Conservation (phyloP, 2,888 invertebrate genomes). For the Athetis lepigone region DNA sequence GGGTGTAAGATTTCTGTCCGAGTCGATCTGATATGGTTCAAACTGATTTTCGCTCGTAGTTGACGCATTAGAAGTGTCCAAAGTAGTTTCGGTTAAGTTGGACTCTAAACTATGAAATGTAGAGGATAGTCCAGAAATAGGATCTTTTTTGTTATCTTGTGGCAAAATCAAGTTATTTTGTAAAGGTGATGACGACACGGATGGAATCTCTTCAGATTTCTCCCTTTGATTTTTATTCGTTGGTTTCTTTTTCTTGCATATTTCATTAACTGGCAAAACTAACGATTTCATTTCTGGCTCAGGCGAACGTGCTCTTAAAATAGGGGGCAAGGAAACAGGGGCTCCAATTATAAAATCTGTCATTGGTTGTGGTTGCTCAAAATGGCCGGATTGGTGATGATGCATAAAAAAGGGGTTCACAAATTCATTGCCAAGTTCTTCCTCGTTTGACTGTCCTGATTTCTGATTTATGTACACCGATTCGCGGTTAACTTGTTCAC, state of each 20-base stretch:
- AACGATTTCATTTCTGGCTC: slow-evolving; percentile 78
- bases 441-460: slow-evolving; percentile 66
- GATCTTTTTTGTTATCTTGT: slow-evolving; percentile 56
- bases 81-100: slow-evolving; percentile 67
- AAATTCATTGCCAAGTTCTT: slow-evolving; percentile 77
- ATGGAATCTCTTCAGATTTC: slow-evolving; percentile 48
- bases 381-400: slow-evolving; percentile 69
- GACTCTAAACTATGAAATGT: slow-evolving; percentile 81
- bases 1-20: slow-evolving; percentile 73
- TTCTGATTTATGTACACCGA: slow-evolving; percentile 74
- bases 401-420: slow-evolving; percentile 83
- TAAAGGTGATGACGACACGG: slow-evolving; percentile 67
- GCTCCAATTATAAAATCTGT: slow-evolving; percentile 89
- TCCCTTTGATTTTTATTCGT: slow-evolving; percentile 44
- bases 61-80: slow-evolving; percentile 70
- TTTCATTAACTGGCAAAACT: slow-evolving; percentile 65
- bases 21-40: slow-evolving; percentile 66
- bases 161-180: slow-evolving; percentile 57
- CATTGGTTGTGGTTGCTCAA: slow-evolving; percentile 67
- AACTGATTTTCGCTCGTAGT: slow-evolving; percentile 67
- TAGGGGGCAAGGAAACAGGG: slow-evolving; percentile 86
- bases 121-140: slow-evolving; percentile 65
- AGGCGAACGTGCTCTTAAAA: slow-evolving; percentile 77
- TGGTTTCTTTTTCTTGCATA: slow-evolving; percentile 36
- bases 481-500: slow-evolving; percentile 71